phyloP scores from a whole-genome alignment of 2,888 invertebrate genomes.

The Eurytoma adleriae region DNA sequence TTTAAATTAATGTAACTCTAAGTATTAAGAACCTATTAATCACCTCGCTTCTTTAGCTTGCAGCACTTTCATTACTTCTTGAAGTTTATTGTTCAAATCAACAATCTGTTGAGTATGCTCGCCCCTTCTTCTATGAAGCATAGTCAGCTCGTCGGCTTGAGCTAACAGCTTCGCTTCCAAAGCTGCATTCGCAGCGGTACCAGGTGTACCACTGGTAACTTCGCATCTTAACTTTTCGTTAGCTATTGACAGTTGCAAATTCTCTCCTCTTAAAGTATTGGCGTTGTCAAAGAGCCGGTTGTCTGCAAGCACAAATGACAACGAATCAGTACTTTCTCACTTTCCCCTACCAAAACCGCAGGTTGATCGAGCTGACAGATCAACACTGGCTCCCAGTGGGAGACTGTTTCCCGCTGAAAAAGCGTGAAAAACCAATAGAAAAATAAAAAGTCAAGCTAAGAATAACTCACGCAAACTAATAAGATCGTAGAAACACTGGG shows the following conservation, averaged over 20 bases:
- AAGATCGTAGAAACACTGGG: conserved; percentile 86
- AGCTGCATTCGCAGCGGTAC: conserved; percentile 82
- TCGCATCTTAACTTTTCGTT: conserved; percentile 88
- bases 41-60: conserved; percentile 85
- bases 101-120: conserved; percentile 96
- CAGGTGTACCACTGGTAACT: conserved; percentile 74
- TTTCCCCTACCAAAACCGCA: too few species aligned
- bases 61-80: conserved; percentile 89
- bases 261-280: conserved; percentile 88
- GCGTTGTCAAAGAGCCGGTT: conserved; percentile 91
- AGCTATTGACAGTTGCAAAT: conserved; percentile 89
- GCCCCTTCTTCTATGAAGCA: conserved; percentile 90
- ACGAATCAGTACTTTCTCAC: too few species aligned
- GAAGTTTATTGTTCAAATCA: conserved; percentile 89
- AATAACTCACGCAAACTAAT: conserved; percentile 86
- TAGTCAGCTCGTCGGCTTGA: conserved; percentile 95
- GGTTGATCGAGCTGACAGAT: too few species aligned
- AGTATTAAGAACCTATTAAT: conserved; percentile 54
- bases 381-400: too few species aligned
- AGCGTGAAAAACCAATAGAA: background rate
- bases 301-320: conserved; percentile 79
- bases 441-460: conserved; percentile 9
- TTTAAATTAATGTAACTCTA: background rate
- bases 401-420: background rate
- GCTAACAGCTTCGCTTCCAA: conserved; percentile 91